Evolutionary conservation across 2,797 vertebrate genomes (phyloP), one percentile per base, ranked within the genome.

Genomic region (Euphonia xanthogaster): DNA sequence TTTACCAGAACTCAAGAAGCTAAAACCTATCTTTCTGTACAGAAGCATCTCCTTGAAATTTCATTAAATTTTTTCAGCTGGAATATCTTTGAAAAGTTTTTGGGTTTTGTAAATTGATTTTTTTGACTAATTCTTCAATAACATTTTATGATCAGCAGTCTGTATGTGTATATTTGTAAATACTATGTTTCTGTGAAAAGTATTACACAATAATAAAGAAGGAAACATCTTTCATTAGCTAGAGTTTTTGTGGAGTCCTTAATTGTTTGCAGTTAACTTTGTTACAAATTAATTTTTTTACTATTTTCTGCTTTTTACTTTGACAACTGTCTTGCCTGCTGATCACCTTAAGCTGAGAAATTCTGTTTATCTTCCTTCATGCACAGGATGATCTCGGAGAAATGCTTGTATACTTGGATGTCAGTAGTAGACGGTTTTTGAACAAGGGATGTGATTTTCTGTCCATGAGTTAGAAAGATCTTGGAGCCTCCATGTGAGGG

Each of bases 101-200:
- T 68, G 91, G 91, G 6, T 97, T 98, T 98, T 98, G 98, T 98
- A 98, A 97, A 98, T 98, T 97, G 97, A 96, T 95, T 97, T 98
- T 98, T 97, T 98, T 97, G 97, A 97, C 96, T 96, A 97, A 95
- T 94, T 97, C 97, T 97, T 97, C 96, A 94, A 95, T 97, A 96
- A 97, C 91, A 96, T 98, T 98, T 98, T 97, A 96, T 97, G 97
- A 98, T 96, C 95, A 97, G 94, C 95, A 81, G 86, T 92, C 97
- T 97, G 23, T 97, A 96, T 95, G 88, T 98, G 97, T 98, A 98
- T 97, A 98, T 98, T 98, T 98, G 98, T 98, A 98, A 97, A 98
- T 97, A 98, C 82, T 96, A 94, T 96, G 97, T 98, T 98, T 98
- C 97, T 97, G 98, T 98, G 97, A 96, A 97, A 97, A 97, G 96